Base-by-base conservation (phyloP, 2,888 invertebrate genomes). In the Plusia festucae region DNA sequence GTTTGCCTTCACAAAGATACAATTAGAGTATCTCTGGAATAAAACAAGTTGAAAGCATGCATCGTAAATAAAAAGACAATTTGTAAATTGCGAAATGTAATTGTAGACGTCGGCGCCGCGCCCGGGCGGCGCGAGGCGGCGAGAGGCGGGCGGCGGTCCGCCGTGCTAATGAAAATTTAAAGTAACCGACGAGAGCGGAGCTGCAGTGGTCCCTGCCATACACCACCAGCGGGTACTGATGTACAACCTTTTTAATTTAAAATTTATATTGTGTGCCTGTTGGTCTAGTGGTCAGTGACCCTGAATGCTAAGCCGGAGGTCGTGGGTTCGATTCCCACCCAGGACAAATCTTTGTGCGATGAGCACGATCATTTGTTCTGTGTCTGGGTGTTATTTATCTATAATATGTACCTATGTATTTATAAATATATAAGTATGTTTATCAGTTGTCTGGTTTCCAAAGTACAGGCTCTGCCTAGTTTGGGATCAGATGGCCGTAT, bases 81-180 rank as follows among this genome's bases (percentile, higher is more conserved):
- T 90, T 90, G 87, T 88, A 88, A 91, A 91, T 90, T 89, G 88
- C 84, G 68, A 91, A 90, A 90, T 92, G 91, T 92, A 92, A 92
- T 92, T 92, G 91, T 85, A 88, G 85, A 85, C 79, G 85, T 58
- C 58, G 77, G 53, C 77, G 58, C 72, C 65, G 53, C 77, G 58
- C 72, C 65, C 65, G 61, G 67, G 70, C 57, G 54, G 60, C 57
- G 61, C 46, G 65, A 65, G 68, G 68, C 77, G 73, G 60, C 57
- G 61, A 52, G 66, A 68, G 68, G 71, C 77, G 73, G 30, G 30
- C 30, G 74, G 69, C 73, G 80, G 56, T 61, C 67, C 67, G 60
- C 64, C 70, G 78, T 85, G 89, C 89, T 93, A 91, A 93, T 93
- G 92, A 93, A 93, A 93, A 92, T 92, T 93, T 93, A 93, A 93